A percentile compares a stretch with the other conserved stretches of the same genome.
phyloP scores from a whole-genome alignment of 2,113 vertebrate species.

The Corythoichthys intestinalis region DNA sequence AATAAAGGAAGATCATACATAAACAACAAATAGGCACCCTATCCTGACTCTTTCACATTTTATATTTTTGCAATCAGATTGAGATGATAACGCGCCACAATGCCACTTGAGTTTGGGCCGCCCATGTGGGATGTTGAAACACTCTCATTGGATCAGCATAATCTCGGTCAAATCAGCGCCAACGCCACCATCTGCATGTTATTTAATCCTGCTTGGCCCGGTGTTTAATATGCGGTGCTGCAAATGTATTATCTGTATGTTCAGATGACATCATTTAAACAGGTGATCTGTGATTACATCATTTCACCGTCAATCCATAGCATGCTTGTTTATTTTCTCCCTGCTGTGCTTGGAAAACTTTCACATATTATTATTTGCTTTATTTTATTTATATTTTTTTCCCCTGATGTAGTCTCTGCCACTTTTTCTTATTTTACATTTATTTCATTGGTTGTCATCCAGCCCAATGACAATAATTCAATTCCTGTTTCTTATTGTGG shows the following conservation, averaged over 20 bases:
- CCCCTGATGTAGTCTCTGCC: too few relatives aligned
- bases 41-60: neutral
- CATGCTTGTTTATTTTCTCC: neutral
- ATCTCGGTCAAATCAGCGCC: constrained; percentile 56
- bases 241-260: constrained; percentile 22
- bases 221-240: constrained; percentile 29
- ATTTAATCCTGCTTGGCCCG: constrained; percentile 42
- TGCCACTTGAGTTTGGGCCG: constrained; percentile 14
- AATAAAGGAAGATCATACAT: neutral
- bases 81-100: neutral
- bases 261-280: constrained; percentile 13
- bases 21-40: neutral
- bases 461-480: too few relatives aligned
- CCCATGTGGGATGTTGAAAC: constrained; percentile 12
- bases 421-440: too few relatives aligned
- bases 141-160: constrained; percentile 49
- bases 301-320: neutral
- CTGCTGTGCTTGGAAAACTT: too few relatives aligned
- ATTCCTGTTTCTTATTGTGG: too few relatives aligned
- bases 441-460: too few relatives aligned
- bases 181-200: constrained; percentile 35
- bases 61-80: neutral
- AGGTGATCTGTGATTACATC: neutral
- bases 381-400: too few relatives aligned
- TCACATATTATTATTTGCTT: too few relatives aligned